A percentile compares a stretch with the other conserved stretches of the same genome.
phyloP scores from a whole-genome alignment of 2,888 invertebrate species.

The Luperina testacea region DNA sequence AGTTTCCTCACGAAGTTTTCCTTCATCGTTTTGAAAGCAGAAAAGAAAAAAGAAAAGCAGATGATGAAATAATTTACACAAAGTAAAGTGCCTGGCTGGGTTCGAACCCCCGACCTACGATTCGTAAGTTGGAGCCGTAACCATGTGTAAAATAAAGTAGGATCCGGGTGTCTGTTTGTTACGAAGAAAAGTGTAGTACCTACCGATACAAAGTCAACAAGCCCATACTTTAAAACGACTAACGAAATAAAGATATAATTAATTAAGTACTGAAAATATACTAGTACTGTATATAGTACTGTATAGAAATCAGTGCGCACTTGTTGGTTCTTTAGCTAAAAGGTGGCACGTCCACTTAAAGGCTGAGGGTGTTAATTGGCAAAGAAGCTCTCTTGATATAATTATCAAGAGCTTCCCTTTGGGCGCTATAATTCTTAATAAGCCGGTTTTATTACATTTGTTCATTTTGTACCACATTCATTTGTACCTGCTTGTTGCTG shows the following conservation, averaged over 20 bases:
- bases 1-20: too few species aligned
- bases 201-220: neutral
- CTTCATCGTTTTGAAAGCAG: too few species aligned
- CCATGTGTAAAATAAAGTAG: too few species aligned
- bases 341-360: constrained; percentile 54
- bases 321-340: constrained; percentile 46
- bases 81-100: too few species aligned
- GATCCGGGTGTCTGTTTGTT: neutral
- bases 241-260: constrained; percentile 9
- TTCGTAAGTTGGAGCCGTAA: too few species aligned
- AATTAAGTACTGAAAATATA: constrained; percentile 29
- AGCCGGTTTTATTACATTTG: constrained; percentile 59
- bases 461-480: constrained; percentile 52
- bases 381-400: constrained; percentile 70
- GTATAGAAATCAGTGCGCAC: constrained; percentile 28
- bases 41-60: too few species aligned
- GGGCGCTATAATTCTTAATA: constrained; percentile 63
- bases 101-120: too few species aligned
- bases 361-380: constrained; percentile 74
- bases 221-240: neutral
- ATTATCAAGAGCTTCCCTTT: constrained; percentile 69
- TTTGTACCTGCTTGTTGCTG: constrained; percentile 32
- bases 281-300: too few species aligned
- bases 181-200: neutral
- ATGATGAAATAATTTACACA: too few species aligned